Conservation (phyloP, 2,113 vertebrate genomes). For the Crypturellus undulatus region DNA sequence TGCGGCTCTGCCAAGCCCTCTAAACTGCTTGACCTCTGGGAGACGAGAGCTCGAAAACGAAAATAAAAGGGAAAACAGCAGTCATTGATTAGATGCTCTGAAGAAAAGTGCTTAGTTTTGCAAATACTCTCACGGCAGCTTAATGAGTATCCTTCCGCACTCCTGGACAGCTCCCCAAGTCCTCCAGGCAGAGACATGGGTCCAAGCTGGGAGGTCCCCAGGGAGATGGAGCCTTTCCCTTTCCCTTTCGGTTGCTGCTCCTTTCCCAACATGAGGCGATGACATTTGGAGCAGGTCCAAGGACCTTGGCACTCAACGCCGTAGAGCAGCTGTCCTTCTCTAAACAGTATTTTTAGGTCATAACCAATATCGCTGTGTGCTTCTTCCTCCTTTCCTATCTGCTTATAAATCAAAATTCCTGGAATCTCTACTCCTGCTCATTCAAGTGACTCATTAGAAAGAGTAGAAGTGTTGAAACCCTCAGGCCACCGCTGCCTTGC, state of each 20-base stretch:
- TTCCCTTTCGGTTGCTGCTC: background rate
- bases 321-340: conserved; percentile 36
- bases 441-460: background rate
- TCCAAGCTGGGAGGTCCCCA: background rate
- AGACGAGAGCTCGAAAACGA: conserved; percentile 30
- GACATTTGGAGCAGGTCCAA: background rate
- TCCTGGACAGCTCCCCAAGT: background rate
- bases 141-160: conserved; percentile 9
- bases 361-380: background rate
- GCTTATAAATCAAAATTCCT: background rate
- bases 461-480: background rate
- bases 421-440: background rate
- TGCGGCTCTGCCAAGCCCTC: background rate
- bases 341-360: conserved; percentile 39
- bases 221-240: background rate
- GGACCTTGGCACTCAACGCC: background rate
- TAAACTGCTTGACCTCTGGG: background rate
- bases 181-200: background rate
- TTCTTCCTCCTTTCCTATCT: conserved; percentile 27
- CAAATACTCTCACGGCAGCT: background rate
- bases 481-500: background rate
- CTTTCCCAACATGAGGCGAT: background rate
- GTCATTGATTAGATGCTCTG: conserved; percentile 1
- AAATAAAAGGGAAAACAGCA: conserved; percentile 56
- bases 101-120: background rate